These are phyloP conservation scores for Azemiops feae DNA, from an alignment of 2,113 vertebrate species.

Conservation along the genomic window DNA sequence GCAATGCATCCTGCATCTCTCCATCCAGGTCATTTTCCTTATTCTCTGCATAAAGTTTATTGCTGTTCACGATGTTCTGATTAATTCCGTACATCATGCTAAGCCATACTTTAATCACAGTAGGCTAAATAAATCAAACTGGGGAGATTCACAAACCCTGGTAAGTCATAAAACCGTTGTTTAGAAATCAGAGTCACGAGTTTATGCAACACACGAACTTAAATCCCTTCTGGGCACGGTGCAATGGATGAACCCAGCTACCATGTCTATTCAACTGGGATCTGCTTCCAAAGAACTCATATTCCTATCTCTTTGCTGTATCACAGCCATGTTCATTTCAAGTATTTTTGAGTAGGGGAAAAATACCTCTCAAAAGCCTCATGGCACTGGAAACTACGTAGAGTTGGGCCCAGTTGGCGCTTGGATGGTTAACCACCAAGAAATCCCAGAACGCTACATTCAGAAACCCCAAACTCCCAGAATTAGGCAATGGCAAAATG, in stretches of 20 bases:
- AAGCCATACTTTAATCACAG: neutral
- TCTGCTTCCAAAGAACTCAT: neutral
- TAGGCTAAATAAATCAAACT: neutral
- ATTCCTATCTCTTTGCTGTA: neutral
- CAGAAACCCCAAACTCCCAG: neutral
- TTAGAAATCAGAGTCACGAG: neutral
- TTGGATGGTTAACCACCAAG: neutral
- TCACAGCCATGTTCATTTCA: neutral
- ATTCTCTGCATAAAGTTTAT: neutral
- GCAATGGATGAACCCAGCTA: neutral
- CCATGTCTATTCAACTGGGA: neutral
- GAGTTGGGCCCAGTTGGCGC: neutral
- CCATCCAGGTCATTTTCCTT: neutral
- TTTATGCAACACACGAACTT: neutral
- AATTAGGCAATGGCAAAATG: neutral
- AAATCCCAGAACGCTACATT: neutral
- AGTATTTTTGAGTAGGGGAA: neutral
- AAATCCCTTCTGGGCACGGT: neutral
- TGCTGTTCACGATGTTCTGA: neutral
- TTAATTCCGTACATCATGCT: neutral
- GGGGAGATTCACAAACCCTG: neutral
- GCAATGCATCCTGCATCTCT: neutral
- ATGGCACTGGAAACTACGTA: neutral
- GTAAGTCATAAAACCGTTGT: neutral
- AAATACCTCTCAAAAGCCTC: neutral